phyloP scores from a whole-genome alignment of 2,797 vertebrate species.

The Triplophysa yarkandensis region DNA sequence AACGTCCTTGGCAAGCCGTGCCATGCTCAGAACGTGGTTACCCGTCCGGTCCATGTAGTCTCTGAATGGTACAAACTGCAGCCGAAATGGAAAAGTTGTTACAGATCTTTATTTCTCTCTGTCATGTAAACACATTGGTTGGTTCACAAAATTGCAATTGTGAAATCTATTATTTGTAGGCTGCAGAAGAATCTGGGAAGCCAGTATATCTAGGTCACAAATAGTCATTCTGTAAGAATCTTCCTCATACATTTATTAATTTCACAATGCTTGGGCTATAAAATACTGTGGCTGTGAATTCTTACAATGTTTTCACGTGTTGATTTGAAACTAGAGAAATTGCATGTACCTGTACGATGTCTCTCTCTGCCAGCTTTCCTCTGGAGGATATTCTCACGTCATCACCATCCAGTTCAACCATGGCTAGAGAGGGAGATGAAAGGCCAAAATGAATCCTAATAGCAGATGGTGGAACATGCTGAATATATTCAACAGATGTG shows the following conservation, averaged over 20 bases:
- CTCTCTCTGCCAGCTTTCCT: constrained; percentile 89
- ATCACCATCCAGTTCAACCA: constrained; percentile 95
- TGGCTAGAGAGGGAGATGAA: constrained; percentile 74
- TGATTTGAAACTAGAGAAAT: not conserved
- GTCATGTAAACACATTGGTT: not conserved
- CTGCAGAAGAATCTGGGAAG: constrained; percentile 5
- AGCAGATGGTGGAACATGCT: constrained; percentile 55
- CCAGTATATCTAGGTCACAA: constrained; percentile 29
- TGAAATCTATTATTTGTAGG: constrained; percentile 1
- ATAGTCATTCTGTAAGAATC: constrained; percentile 9
- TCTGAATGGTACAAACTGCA: constrained; percentile 92
- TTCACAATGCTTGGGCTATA: not conserved
- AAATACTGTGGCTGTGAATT: not conserved
- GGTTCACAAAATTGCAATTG: not conserved
- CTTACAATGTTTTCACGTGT: not conserved
- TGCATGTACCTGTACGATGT: constrained; percentile 91
- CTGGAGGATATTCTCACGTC: constrained; percentile 92
- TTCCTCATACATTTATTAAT: constrained; percentile 3
- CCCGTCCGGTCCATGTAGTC: constrained; percentile 92
- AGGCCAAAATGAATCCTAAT: constrained; percentile 25
- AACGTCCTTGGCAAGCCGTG: constrained; percentile 92
- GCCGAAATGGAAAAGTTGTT: constrained; percentile 15
- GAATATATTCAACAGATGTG: constrained; percentile 56
- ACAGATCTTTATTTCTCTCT: not conserved
- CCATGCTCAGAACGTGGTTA: constrained; percentile 92